Evolutionary conservation across 1,140 invertebrate species (phyloP).

Genomic region (Nebria ingens): DNA sequence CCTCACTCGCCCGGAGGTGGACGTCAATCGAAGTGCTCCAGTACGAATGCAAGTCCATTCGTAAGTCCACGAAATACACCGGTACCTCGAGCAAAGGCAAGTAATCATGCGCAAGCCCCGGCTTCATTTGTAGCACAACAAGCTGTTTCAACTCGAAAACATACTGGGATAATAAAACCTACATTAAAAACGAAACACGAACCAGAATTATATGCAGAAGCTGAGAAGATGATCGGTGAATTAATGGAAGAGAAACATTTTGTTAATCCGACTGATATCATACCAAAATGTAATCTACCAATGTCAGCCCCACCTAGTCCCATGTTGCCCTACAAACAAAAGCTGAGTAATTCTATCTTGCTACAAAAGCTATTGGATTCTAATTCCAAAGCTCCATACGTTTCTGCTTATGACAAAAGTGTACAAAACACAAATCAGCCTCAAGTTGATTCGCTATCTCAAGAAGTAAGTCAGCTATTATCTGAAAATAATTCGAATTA

Average conservation of each 20-base stretch:
- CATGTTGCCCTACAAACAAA: conserved; percentile 37
- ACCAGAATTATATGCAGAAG: conserved; percentile 21
- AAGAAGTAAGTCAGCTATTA: conserved; percentile 44
- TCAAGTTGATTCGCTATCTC: conserved; percentile 36
- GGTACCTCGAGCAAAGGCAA: conserved; percentile 39
- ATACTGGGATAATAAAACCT: conserved; percentile 17
- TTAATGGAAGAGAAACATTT: conserved; percentile 37
- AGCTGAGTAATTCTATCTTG: conserved; percentile 20
- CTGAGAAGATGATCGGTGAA: conserved; percentile 15
- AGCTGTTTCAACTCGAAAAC: conserved; percentile 17
- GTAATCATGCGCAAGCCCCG: conserved; percentile 28
- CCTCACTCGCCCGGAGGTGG: conserved; percentile 46
- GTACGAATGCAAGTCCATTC: conserved; percentile 63
- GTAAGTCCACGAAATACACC: conserved; percentile 73
- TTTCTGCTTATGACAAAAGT: conserved; percentile 34
- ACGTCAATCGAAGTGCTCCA: conserved; percentile 40
- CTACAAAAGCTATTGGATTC: conserved; percentile 26
- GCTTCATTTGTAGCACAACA: conserved; percentile 19
- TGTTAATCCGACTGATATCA: conserved; percentile 27
- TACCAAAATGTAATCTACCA: conserved; percentile 32
- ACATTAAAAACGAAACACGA: conserved; percentile 27
- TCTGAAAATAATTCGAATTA: conserved; percentile 34
- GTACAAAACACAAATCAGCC: conserved; percentile 29
- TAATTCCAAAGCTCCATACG: conserved; percentile 28
- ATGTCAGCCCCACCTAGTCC: conserved; percentile 49